Evolutionary conservation across 1,140 invertebrate species (phyloP), one percentile per base, ranked within the genome.

Genomic region (Drosophila oshimai): DNA sequence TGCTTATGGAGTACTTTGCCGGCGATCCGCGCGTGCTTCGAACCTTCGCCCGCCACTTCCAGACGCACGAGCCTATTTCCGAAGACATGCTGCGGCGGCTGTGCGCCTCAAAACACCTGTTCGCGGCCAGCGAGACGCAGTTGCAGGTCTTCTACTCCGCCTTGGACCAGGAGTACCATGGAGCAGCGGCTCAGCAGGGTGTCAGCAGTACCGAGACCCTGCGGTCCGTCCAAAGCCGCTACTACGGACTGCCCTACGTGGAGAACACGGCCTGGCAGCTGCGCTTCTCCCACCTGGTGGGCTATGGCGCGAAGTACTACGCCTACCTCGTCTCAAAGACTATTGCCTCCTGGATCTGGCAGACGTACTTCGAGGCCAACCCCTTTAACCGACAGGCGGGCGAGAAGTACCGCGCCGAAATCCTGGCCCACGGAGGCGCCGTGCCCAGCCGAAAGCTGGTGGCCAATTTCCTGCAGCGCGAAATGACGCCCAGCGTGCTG

Each of bases 221-320:
- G 36, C 93, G 93, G 17, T 92, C 95, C 50, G 94, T 97, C 24
- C 97, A 99, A 86, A 93, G 93, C 9, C 92, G 95, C 73, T 98
- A 97, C 91, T 98, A 97, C 88, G 94, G 95, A 9, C 91, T 99
- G 17, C 96, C 96, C 0, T 96, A 98, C 91, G 95, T 99, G 2
- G 92, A 95, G 53, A 95, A 97, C 90, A 99, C 98, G 94, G 97
- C 98, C 7, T 99, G 97, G 97, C 98, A 99, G 89, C 93, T 98
- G 58, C 93, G 98, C 42, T 99, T 99, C 93, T 96, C 97, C 54
- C 99, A 99, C 92, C 92, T 99, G 24, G 96, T 99, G 4, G 98
- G 98, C 2, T 99, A 99, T 91, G 99, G 98, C 24, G 98, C 98
- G 0, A 99, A 99, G 92, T 99, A 99, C 92, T 99, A 99, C 91